Conservation (phyloP, 2,113 vertebrate species). For the Myotis lucifugus region DNA sequence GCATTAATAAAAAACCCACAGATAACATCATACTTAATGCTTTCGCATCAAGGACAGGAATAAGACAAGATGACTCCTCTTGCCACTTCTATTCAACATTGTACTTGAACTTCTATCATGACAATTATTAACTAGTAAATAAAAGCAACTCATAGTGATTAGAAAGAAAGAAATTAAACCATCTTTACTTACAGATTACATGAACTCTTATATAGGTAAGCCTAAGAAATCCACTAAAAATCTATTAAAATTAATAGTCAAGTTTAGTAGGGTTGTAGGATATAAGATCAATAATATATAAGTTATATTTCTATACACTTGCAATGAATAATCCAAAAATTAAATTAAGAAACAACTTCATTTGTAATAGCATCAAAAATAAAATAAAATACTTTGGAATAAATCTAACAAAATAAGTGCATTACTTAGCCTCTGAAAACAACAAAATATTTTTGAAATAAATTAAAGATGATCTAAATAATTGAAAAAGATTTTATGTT, state of each 20-base stretch:
- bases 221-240: neutral
- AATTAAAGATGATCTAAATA: slow-evolving; percentile 1
- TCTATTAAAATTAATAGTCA: neutral
- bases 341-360: neutral
- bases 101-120: neutral
- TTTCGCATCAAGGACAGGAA: neutral
- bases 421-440: neutral
- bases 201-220: neutral
- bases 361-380: neutral
- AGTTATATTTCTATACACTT: neutral
- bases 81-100: neutral
- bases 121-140: neutral
- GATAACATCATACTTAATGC: neutral
- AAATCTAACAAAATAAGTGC: neutral
- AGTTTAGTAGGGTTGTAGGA: neutral
- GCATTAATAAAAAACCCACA: neutral
- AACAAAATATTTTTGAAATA: neutral
- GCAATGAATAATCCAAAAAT: neutral
- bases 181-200: neutral
- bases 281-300: neutral
- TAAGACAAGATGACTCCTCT: neutral
- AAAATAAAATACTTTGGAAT: neutral
- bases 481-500: neutral
- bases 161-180: neutral
- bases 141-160: neutral